Conservation (phyloP, 1,140 invertebrate species). For the Centruroides sculpturatus region DNA sequence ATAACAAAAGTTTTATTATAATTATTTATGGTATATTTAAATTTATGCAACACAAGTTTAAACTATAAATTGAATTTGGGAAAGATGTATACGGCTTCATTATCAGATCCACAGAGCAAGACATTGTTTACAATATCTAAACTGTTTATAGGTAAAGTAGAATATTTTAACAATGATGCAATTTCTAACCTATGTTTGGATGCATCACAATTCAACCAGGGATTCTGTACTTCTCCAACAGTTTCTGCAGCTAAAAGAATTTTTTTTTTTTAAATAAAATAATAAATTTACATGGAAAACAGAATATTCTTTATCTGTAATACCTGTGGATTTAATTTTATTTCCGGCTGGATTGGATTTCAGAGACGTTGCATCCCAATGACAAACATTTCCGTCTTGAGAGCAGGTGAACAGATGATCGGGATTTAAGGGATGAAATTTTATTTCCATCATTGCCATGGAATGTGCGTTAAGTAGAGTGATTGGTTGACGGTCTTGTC, state of each 20-base stretch:
- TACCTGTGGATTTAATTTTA: not conserved
- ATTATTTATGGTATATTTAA: no score
- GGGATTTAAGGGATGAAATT: slow-evolving; percentile 65
- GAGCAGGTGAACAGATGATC: slow-evolving; percentile 69
- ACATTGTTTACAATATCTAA: slow-evolving; percentile 54
- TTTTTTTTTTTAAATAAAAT: not conserved
- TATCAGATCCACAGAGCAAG: slow-evolving; percentile 62
- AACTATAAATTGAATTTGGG: not conserved
- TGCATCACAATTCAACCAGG: slow-evolving; percentile 47
- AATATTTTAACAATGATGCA: slow-evolving; percentile 46
- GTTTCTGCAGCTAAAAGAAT: not conserved
- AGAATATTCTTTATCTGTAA: no score
- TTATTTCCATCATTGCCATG: slow-evolving; percentile 58
- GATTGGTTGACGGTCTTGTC: slow-evolving; percentile 61
- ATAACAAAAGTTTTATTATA: no score
- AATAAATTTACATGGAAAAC: not conserved
- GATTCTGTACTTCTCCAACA: slow-evolving; percentile 13
- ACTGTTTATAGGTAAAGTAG: slow-evolving; percentile 60
- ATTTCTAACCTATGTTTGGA: slow-evolving; percentile 53
- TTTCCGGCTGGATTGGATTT: not conserved
- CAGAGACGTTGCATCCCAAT: slow-evolving; percentile 47
- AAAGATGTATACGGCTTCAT: slow-evolving; percentile 59
- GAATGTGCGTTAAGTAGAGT: slow-evolving; percentile 62
- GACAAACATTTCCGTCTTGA: slow-evolving; percentile 63
- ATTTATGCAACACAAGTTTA: no score